Percentiles rank a stretch among this genome's conserved stretches.
These are phyloP conservation scores for Catocala sponsa DNA, from an alignment of 2,888 invertebrate genomes.

Conservation along the genomic window DNA sequence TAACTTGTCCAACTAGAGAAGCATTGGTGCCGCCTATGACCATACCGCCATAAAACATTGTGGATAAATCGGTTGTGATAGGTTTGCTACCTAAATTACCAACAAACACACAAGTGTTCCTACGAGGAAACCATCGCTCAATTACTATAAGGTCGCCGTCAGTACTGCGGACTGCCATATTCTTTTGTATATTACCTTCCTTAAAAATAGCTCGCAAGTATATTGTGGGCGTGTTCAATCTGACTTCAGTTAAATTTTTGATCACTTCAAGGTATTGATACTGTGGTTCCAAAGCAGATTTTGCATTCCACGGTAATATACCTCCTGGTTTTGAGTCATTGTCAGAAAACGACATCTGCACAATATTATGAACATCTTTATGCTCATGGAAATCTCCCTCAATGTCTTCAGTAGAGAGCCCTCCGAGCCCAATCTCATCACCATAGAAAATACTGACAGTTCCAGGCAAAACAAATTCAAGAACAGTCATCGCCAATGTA, in stretches of 20 bases:
- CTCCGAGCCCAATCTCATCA: slow-evolving; percentile 94
- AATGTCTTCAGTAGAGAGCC: slow-evolving; percentile 82
- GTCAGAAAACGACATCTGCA: slow-evolving; percentile 90
- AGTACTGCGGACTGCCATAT: slow-evolving; percentile 90
- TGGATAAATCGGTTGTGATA: slow-evolving; percentile 91
- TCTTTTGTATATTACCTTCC: slow-evolving; percentile 89
- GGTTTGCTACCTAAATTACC: slow-evolving; percentile 90
- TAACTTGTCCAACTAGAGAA: slow-evolving; percentile 71
- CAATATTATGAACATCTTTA: slow-evolving; percentile 90
- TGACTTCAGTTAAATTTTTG: slow-evolving; percentile 87
- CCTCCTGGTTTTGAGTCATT: slow-evolving; percentile 72
- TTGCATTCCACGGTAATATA: slow-evolving; percentile 90
- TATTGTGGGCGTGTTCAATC: slow-evolving; percentile 90
- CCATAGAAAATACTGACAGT: slow-evolving; percentile 97
- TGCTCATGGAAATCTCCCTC: slow-evolving; percentile 88
- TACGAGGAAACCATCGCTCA: slow-evolving; percentile 93
- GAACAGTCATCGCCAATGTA: slow-evolving; percentile 90
- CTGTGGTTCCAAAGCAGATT: slow-evolving; percentile 79
- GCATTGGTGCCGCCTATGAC: slow-evolving; percentile 78
- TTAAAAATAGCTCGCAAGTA: slow-evolving; percentile 92
- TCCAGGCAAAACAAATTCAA: slow-evolving; percentile 95
- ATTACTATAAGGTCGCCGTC: slow-evolving; percentile 90
- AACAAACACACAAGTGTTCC: slow-evolving; percentile 92
- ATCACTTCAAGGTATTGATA: slow-evolving; percentile 87
- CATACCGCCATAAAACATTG: slow-evolving; percentile 92